Evolutionary conservation across 2,113 vertebrate species (phyloP), one percentile per base, ranked within the genome.

Genomic region (Anarrhichthys ocellatus): DNA sequence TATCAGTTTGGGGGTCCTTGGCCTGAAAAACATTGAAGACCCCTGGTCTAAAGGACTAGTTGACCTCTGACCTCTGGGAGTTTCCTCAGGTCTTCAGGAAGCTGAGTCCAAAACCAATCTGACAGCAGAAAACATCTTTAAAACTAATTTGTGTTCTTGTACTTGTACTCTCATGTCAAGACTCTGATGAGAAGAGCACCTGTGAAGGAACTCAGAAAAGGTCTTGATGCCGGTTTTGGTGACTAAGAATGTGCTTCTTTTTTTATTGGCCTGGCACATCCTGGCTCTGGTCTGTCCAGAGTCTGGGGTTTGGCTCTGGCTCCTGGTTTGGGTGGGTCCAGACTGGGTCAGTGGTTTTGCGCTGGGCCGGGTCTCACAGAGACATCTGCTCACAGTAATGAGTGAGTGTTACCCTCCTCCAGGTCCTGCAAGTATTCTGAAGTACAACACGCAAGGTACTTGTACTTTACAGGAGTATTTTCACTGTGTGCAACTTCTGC

Each of bases 301-400:
- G 56, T 62, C 48, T 71, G 56, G 74, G 86, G 76, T 89, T 89
- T 87, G 89, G 88, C 87, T 83, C 73, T 3, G 69, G 77, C 29
- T 85, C 56, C 81, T 46, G 86, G 84, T 86, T 50, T 92, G 92
- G 92, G 92, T 86, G 89, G 87, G 44, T 89, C 89, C 86, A 74
- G 66, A 59, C 86, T 67, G 76, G 87, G 85, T 90, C 84, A 62
- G 75, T 71, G 81, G 91, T 82, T 80, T 9, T 84, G 74, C 0
- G 36, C 76, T 78, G 69, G 80, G 75, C 78, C 38, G 9, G 20
- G 34, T 34, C 56, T 69, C 73, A 40, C 72, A 46, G 64, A 75
- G 67, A 75, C 79, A 83, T 85, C 88, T 56, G 44, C 44, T 46
- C 4, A 14, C 14, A 46, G 44, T 46, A 46, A 15, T 0, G 46